A percentile compares a stretch with the other conserved stretches of the same genome.
Evolutionary conservation across 35 echinoderm and acorn worm species (phyloP).

Genomic region (Hemicentrotus pulcherrimus): DNA sequence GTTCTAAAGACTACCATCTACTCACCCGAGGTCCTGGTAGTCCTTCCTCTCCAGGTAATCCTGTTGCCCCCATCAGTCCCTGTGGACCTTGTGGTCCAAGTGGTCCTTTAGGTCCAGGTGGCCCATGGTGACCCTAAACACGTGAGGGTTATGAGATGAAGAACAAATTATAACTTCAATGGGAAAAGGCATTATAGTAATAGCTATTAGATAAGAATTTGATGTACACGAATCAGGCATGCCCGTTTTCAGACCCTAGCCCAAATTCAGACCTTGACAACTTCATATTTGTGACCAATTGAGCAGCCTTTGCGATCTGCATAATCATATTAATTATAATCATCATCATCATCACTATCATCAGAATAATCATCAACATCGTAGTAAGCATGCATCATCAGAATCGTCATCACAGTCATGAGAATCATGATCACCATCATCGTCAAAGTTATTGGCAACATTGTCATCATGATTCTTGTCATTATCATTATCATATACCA

Average conservation of each 20-base stretch:
- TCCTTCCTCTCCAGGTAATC: constrained; percentile 35
- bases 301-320: too few relatives aligned
- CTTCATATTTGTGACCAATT: too few relatives aligned
- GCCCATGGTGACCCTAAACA: constrained; percentile 48
- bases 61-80: constrained; percentile 34
- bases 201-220: neutral
- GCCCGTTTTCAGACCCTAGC: too few relatives aligned
- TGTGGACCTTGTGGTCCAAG: constrained; percentile 38
- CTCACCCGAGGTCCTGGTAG: constrained; percentile 39
- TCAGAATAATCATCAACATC: neutral
- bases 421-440: neutral
- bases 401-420: neutral
- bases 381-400: neutral
- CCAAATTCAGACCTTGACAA: too few relatives aligned
- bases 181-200: too few relatives aligned
- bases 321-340: too few relatives aligned
- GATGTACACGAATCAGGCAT: too few relatives aligned
- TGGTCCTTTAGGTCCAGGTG: constrained; percentile 33
- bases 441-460: neutral
- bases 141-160: neutral
- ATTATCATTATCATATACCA: too few relatives aligned
- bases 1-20: neutral
- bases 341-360: neutral
- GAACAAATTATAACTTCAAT: too few relatives aligned
- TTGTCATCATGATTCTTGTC: neutral